A percentile compares a stretch with the other conserved stretches of the same genome.
Conservation (phyloP, 2,797 vertebrate genomes). For the Yasuhikotakia modesta region DNA sequence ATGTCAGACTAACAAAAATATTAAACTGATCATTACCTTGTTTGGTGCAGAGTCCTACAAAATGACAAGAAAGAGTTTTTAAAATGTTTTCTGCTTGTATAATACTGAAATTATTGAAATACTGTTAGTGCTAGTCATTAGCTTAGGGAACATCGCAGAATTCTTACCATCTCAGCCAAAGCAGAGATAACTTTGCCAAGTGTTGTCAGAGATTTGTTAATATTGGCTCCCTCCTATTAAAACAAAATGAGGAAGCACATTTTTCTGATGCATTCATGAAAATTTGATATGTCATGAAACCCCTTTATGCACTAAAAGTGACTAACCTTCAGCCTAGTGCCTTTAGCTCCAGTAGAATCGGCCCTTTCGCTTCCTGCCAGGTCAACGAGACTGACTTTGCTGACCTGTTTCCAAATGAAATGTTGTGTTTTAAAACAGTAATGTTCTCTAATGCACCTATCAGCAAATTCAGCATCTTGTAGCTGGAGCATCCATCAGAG, state of each 20-base stretch:
- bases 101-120: background rate
- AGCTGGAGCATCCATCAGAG: constrained; percentile 28
- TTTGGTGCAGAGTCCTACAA: constrained; percentile 91
- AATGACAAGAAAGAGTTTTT: constrained; percentile 42
- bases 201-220: constrained; percentile 97
- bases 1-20: background rate
- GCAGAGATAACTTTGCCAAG: constrained; percentile 98
- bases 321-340: constrained; percentile 94
- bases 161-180: constrained; percentile 89
- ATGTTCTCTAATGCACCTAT: constrained; percentile 27
- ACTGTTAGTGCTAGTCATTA: background rate
- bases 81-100: background rate
- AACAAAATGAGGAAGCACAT: constrained; percentile 9
- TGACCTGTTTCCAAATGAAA: constrained; percentile 80
- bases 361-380: constrained; percentile 95
- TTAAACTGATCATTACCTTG: constrained; percentile 78
- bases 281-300: background rate
- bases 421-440: constrained; percentile 25
- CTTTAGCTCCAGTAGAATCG: constrained; percentile 96
- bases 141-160: background rate
- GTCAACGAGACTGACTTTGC: constrained; percentile 97
- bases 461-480: background rate
- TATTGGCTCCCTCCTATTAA: constrained; percentile 92
- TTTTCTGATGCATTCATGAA: background rate
- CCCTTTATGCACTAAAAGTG: background rate